Evolutionary conservation across 2,113 vertebrate species (phyloP), one percentile per base, ranked within the genome.

Genomic region (Symphodus melops): DNA sequence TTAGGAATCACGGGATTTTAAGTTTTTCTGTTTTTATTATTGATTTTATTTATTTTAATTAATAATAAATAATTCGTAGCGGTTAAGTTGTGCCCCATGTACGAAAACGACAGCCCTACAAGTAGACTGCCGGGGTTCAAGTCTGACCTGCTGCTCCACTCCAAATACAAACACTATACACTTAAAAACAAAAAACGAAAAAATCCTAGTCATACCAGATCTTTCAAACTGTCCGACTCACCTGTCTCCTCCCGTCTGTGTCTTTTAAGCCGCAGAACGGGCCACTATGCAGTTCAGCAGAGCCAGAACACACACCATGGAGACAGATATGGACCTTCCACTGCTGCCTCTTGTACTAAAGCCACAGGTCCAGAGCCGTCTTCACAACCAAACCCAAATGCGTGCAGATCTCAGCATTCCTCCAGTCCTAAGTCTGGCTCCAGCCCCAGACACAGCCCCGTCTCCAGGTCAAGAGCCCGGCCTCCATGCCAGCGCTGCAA

Each of bases 211-310:
- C n/a, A n/a, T n/a, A n/a, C n/a, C n/a, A n/a, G 39, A 41, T 10
- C 39, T 41, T 41, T 41, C 39, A 10, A 9, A 41, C 39, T 33
- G 11, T 41, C 39, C 1, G 39, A 41, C 39, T 41, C 39, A 41
- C 11, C 39, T 41, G 39, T 41, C 39, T 41, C 39, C 11, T 2
- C 9, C 13, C 65, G 0, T 69, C 23, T 79, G 54, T 86, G 8
- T 84, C n/a, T 54, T 42, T 66, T 21, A 13, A 91, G 89, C 59
- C 80, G 86, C 55, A 86, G 68, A 59, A 77, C 88, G 3, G 90
- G 90, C 59, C 86, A 92, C 25, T 90, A 90, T 78, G 77, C 67
- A 9, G 61, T 91, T 28, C 86, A 87, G 8, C 91, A 88, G 70
- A 86, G 63, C 71, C 87, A 81, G 59, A 82, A 55, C 64, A 2